These are phyloP conservation scores for Chrysemys picta DNA, from an alignment of 2,113 vertebrate species.

Conservation along the genomic window DNA sequence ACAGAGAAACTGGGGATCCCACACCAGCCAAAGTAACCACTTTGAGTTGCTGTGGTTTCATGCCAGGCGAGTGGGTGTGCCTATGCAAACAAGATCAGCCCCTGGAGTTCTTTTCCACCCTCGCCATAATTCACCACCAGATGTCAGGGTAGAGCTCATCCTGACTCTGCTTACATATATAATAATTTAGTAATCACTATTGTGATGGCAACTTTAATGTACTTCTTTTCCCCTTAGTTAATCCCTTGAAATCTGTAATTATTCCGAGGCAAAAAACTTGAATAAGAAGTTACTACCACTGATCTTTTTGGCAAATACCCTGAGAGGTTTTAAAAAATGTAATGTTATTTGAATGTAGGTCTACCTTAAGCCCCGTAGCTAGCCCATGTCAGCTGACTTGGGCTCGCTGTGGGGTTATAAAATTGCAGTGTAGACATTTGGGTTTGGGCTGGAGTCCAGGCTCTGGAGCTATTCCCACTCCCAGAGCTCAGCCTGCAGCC, in stretches of 20 bases:
- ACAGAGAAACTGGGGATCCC: no score
- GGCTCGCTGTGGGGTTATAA: neutral
- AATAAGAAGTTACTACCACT: neutral
- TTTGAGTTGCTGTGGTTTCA: no score
- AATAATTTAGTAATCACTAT: neutral
- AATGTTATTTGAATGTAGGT: neutral
- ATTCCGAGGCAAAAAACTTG: neutral
- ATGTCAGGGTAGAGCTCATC: no score
- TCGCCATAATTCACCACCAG: no score
- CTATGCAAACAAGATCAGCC: no score
- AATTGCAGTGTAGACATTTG: neutral
- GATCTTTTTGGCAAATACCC: neutral
- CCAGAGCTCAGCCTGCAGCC: neutral
- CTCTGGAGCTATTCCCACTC: no score
- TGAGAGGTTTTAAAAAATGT: neutral
- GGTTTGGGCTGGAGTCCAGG: no score
- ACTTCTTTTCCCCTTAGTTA: neutral
- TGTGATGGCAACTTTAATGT: neutral
- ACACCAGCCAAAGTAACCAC: no score
- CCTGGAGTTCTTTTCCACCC: no score
- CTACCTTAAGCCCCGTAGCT: neutral
- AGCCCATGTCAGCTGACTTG: neutral
- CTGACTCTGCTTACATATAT: no score
- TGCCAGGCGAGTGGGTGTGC: no score
- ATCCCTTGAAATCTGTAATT: neutral